Evolutionary conservation across 2,797 vertebrate species (phyloP).

Genomic region (Falco novaeseelandiae): DNA sequence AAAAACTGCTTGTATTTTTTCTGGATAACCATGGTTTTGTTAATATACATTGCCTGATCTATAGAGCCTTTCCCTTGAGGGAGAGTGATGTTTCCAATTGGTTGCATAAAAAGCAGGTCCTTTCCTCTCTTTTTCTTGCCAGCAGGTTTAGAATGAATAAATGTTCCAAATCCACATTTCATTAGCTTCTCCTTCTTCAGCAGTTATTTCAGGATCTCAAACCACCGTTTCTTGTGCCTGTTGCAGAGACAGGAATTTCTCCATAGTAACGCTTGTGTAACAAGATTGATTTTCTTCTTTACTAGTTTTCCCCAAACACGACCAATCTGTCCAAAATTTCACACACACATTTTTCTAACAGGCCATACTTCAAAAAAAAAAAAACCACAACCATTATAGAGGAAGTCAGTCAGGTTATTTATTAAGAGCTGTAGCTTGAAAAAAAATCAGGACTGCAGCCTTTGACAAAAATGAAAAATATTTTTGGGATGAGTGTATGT

Average conservation of each 20-base stretch:
- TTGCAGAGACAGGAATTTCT: neutral
- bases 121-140: conserved; percentile 26
- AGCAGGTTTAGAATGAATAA: conserved; percentile 11
- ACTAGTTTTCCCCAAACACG: neutral
- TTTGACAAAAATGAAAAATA: neutral
- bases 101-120: neutral
- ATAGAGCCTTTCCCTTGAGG: neutral
- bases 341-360: neutral
- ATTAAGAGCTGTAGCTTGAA: neutral
- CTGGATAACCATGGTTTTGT: neutral
- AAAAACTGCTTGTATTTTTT: conserved; percentile 3
- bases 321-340: neutral
- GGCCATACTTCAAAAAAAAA: neutral
- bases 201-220: neutral
- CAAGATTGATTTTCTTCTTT: neutral
- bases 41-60: neutral
- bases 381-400: neutral
- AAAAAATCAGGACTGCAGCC: neutral
- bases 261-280: neutral
- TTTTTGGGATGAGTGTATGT: neutral
- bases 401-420: neutral
- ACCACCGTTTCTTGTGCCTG: neutral
- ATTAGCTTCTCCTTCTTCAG: conserved; percentile 16
- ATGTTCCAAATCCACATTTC: conserved; percentile 32
- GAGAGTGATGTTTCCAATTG: neutral